These are phyloP conservation scores for Threskiornis aethiopicus DNA, from an alignment of 2,797 vertebrate genomes.

Conservation along the genomic window DNA sequence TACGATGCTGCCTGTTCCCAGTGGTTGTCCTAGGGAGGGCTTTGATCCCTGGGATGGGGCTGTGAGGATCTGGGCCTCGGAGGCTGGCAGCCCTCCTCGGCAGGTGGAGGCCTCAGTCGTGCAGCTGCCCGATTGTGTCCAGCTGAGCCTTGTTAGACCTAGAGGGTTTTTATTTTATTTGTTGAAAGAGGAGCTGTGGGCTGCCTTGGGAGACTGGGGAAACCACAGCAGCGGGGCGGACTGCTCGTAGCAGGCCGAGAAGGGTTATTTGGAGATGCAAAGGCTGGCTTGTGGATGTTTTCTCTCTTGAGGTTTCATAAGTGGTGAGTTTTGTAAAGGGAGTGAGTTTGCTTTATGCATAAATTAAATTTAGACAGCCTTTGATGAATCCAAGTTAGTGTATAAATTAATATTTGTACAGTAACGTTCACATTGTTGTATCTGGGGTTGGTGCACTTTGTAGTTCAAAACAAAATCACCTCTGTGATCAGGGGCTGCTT, in stretches of 20 bases:
- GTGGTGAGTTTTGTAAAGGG: neutral
- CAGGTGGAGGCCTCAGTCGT: neutral
- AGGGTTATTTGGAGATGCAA: neutral
- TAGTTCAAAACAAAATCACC: neutral
- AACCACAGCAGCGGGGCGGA: rapidly evolving
- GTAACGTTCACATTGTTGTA: neutral
- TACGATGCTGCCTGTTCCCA: neutral
- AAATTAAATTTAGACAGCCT: neutral
- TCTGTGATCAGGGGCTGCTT: neutral
- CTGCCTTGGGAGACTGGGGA: neutral
- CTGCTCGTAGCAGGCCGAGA: rapidly evolving
- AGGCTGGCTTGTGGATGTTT: neutral
- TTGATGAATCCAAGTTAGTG: neutral
- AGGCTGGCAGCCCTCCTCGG: neutral
- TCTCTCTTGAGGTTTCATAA: neutral
- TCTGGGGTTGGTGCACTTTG: rapidly evolving
- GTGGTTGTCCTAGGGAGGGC: neutral
- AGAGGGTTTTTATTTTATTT: neutral
- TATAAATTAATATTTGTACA: neutral
- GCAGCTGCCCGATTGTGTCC: neutral
- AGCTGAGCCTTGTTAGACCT: neutral
- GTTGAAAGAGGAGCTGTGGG: neutral
- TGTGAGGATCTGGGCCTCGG: neutral
- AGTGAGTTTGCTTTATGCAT: neutral
- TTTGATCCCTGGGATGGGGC: neutral